These are phyloP conservation scores for Tinea pellionella DNA, from an alignment of 2,888 invertebrate species.

Conservation along the genomic window DNA sequence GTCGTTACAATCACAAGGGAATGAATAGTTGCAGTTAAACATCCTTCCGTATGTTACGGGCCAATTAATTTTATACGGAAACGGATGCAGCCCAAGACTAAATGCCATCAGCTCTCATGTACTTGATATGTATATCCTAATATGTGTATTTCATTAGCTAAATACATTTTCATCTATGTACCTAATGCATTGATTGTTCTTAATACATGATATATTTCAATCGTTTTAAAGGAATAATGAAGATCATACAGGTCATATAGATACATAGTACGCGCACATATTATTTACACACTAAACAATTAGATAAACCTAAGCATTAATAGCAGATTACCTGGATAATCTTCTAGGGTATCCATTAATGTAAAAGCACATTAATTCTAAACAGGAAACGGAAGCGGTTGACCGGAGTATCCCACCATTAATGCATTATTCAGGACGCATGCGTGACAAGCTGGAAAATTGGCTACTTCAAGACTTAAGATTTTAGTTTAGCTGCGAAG, in stretches of 20 bases:
- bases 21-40: constrained; percentile 59
- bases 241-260: background rate
- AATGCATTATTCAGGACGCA: constrained; percentile 58
- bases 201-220: no score
- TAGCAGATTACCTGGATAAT: background rate
- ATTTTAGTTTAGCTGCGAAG: constrained; percentile 1
- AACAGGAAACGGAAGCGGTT: constrained; percentile 56
- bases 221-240: background rate
- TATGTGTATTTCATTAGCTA: background rate
- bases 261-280: background rate
- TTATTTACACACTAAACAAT: background rate
- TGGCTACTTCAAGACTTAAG: constrained; percentile 6
- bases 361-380: constrained; percentile 48
- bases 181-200: no score
- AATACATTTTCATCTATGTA: background rate
- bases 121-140: constrained; percentile 26
- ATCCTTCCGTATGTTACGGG: constrained; percentile 61
- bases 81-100: constrained; percentile 56
- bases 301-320: background rate
- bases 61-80: constrained; percentile 67
- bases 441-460: constrained; percentile 23
- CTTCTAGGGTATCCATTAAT: constrained; percentile 3
- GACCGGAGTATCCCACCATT: constrained; percentile 55
- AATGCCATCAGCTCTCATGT: constrained; percentile 53
- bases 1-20: constrained; percentile 26